phyloP scores from a whole-genome alignment of 2,797 vertebrate genomes.

The Paguma larvata region DNA sequence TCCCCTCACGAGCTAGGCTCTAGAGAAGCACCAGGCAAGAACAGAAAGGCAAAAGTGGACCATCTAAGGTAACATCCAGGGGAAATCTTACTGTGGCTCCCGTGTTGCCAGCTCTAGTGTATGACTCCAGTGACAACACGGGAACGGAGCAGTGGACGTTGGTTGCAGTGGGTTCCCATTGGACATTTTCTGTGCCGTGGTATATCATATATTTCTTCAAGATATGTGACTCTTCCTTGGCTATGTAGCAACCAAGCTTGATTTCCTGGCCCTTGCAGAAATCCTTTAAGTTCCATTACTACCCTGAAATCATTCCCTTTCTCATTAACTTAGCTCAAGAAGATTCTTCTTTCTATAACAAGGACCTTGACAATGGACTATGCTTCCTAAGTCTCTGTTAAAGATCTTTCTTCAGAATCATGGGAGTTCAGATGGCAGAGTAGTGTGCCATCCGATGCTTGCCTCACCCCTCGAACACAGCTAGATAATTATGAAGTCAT shows the following conservation, averaged over 20 bases:
- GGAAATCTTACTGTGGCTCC: background rate
- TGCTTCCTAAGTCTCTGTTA: background rate
- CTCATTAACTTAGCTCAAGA: background rate
- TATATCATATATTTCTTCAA: background rate
- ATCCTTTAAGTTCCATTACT: background rate
- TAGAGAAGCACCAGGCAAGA: background rate
- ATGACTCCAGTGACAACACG: background rate
- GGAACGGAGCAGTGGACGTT: background rate
- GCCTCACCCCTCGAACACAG: too few relatives aligned
- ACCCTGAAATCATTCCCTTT: background rate
- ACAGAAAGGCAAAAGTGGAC: background rate
- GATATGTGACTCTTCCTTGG: background rate
- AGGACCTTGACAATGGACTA: background rate
- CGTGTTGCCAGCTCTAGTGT: background rate
- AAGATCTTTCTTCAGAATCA: background rate
- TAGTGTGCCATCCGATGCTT: too few relatives aligned
- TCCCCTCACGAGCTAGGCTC: background rate
- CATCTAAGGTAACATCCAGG: background rate
- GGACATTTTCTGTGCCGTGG: background rate
- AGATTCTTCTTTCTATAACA: background rate
- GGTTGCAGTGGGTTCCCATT: background rate
- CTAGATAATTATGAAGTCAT: too few relatives aligned
- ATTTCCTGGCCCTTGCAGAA: background rate
- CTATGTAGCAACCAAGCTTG: background rate
- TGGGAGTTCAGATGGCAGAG: too few relatives aligned